These are phyloP conservation scores for Stichopus horrens DNA, from an alignment of 53 echinoderm and acorn worm species.

Conservation along the genomic window DNA sequence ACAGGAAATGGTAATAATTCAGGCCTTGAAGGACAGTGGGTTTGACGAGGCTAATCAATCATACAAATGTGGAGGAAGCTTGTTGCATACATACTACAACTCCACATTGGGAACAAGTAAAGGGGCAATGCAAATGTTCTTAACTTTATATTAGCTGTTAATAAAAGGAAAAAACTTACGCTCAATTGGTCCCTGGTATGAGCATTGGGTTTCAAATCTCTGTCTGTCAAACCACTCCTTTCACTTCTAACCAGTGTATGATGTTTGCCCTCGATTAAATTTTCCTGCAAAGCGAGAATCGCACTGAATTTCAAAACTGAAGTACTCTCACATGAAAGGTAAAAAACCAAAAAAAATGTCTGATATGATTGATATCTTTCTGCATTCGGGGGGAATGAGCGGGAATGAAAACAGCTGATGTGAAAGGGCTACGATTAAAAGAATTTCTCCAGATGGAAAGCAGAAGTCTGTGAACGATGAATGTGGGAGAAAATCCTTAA, in stretches of 20 bases:
- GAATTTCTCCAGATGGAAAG: too few relatives aligned
- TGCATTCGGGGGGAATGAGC: too few relatives aligned
- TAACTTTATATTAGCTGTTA: not conserved
- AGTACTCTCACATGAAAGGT: too few relatives aligned
- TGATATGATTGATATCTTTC: too few relatives aligned
- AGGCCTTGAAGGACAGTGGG: not conserved
- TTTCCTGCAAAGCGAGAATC: constrained; percentile 59
- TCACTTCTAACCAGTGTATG: constrained; percentile 98
- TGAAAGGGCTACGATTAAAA: too few relatives aligned
- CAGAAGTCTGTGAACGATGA: too few relatives aligned
- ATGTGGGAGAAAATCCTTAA: too few relatives aligned
- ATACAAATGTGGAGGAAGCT: not conserved
- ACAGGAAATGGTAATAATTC: too few relatives aligned
- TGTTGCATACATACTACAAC: not conserved
- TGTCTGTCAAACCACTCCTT: constrained; percentile 92
- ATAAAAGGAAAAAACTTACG: constrained; percentile 56
- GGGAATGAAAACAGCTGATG: too few relatives aligned
- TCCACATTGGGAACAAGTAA: not conserved
- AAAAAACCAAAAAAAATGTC: too few relatives aligned
- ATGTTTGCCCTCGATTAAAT: constrained; percentile 92
- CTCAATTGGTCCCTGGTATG: constrained; percentile 94
- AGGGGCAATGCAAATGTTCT: not conserved
- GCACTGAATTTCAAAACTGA: too few relatives aligned
- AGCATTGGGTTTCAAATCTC: constrained; percentile 97
- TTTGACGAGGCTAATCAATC: not conserved